A percentile compares a stretch with the other conserved stretches of the same genome.
Evolutionary conservation across 2,797 vertebrate species (phyloP).

Genomic region (Myripristis jacobus): DNA sequence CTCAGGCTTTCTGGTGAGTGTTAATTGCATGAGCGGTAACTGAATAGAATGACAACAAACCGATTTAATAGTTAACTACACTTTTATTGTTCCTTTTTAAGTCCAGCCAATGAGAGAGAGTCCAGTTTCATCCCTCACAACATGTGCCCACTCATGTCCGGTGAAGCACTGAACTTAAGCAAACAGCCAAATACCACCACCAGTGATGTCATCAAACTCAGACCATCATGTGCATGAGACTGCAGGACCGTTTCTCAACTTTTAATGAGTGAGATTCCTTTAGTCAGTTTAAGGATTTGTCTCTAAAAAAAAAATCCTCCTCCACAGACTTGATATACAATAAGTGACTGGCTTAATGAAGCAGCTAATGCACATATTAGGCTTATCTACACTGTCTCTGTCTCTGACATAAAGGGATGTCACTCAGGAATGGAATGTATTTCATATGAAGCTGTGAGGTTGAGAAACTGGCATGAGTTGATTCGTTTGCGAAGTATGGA

Average conservation of each 20-base stretch:
- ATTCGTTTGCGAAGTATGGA: constrained; percentile 70
- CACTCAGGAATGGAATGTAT: constrained; percentile 82
- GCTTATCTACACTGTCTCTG: constrained; percentile 69
- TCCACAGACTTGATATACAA: constrained; percentile 81
- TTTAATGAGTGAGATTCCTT: constrained; percentile 68
- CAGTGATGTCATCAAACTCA: constrained; percentile 53
- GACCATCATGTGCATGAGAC: constrained; percentile 31
- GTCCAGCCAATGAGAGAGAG: constrained; percentile 72
- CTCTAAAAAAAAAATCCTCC: constrained; percentile 66
- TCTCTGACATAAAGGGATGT: constrained; percentile 84
- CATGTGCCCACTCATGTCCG: constrained; percentile 63
- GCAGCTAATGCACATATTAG: constrained; percentile 85
- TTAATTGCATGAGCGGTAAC: neutral
- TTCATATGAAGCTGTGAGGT: constrained; percentile 69
- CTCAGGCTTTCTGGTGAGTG: neutral
- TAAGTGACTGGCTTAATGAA: constrained; percentile 81
- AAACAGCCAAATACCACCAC: constrained; percentile 48
- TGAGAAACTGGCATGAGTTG: constrained; percentile 70
- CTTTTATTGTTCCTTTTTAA: constrained; percentile 79
- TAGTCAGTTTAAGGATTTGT: constrained; percentile 83
- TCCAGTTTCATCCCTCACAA: constrained; percentile 72
- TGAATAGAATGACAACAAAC: constrained; percentile 34
- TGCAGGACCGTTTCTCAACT: constrained; percentile 46
- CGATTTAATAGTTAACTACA: constrained; percentile 77
- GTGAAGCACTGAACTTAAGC: constrained; percentile 52